Percentiles rank a stretch among this genome's conserved stretches.
These are phyloP conservation scores for Smittia sp. DNA, from an alignment of 2,888 invertebrate species.

Conservation along the genomic window DNA sequence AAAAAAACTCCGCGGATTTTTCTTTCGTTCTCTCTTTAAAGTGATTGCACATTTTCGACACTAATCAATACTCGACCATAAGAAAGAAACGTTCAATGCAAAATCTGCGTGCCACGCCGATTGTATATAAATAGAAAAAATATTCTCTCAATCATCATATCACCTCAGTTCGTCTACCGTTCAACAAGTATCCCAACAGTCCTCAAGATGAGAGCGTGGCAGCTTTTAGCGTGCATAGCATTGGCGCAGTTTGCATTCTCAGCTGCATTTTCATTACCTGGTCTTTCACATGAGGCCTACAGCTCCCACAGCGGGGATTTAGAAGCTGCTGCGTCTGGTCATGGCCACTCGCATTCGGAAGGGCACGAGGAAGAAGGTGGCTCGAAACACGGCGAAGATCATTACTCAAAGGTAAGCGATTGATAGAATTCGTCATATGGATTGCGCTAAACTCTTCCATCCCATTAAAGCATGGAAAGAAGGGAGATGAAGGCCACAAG, in stretches of 20 bases:
- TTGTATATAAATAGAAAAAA: conserved; percentile 9
- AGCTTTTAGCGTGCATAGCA: conserved; percentile 31
- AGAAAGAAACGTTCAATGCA: conserved; percentile 26
- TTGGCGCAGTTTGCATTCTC: conserved; percentile 22
- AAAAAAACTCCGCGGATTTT: neutral
- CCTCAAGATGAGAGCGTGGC: conserved; percentile 40
- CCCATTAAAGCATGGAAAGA: conserved; percentile 59
- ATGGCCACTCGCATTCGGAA: neutral
- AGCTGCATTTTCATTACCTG: conserved; percentile 22
- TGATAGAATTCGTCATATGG: no score
- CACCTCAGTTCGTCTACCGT: neutral
- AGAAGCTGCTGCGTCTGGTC: conserved; percentile 27
- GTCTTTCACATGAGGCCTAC: conserved; percentile 7
- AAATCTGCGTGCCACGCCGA: neutral
- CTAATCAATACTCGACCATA: conserved; percentile 36
- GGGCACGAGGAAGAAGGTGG: conserved; percentile 44
- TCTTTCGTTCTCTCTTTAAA: conserved; percentile 11
- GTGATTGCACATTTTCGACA: conserved; percentile 23
- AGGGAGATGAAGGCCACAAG: conserved; percentile 77
- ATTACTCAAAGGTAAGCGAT: conserved; percentile 47
- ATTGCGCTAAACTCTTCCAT: neutral
- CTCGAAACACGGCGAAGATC: conserved; percentile 49
- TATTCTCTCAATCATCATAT: neutral
- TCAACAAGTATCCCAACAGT: conserved; percentile 1
- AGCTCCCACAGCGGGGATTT: neutral